Conservation (phyloP, 2,113 vertebrate genomes). For the Ctenomys sociabilis region DNA sequence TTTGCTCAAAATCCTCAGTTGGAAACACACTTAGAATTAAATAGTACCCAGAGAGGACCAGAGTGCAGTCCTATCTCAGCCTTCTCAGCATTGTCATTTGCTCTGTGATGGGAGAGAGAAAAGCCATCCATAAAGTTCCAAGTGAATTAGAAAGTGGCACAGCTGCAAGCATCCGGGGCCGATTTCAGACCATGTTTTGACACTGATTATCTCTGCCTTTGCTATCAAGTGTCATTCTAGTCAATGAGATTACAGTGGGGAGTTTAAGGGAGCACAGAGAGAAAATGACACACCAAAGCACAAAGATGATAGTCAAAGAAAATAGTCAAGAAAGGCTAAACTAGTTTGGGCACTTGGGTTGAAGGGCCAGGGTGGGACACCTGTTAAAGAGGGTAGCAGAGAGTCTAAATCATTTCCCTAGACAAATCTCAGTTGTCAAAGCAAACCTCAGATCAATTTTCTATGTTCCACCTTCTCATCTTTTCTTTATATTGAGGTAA, state of each 20-base stretch:
- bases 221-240: neutral
- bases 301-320: neutral
- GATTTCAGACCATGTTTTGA: neutral
- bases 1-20: conserved; percentile 39
- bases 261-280: conserved; percentile 31
- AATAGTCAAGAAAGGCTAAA: neutral
- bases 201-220: conserved; percentile 56
- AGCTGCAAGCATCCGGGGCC: neutral
- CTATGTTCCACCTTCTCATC: neutral
- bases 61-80: neutral
- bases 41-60: neutral
- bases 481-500: neutral
- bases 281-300: neutral
- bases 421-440: neutral
- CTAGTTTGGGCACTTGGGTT: neutral
- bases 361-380: neutral
- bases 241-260: neutral
- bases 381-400: neutral
- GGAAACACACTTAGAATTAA: conserved; percentile 55
- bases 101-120: conserved; percentile 43
- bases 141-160: conserved; percentile 1
- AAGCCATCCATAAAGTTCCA: conserved; percentile 14
- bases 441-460: neutral
- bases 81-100: conserved; percentile 44
- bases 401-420: neutral